Conservation (phyloP, 2,888 invertebrate species). For the Baccha elongata region DNA sequence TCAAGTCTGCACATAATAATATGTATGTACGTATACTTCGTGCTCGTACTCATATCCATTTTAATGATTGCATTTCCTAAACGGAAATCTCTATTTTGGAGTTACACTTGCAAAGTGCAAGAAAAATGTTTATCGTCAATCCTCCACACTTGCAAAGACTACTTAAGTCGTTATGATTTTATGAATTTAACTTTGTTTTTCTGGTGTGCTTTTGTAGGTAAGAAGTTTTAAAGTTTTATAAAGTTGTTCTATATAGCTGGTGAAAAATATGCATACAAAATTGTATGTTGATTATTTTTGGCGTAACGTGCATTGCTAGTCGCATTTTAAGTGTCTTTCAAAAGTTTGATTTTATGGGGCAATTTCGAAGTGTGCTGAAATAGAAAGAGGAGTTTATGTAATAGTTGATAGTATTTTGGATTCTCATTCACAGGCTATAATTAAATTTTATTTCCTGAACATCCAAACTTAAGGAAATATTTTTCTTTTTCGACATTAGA, state of each 20-base stretch:
- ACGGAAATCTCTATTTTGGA: slow-evolving; percentile 66
- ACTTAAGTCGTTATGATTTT: slow-evolving; percentile 54
- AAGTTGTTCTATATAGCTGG: neutral
- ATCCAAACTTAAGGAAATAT: too few relatives aligned
- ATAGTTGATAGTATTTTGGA: too few relatives aligned
- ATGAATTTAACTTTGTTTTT: slow-evolving; percentile 43
- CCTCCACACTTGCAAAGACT: neutral
- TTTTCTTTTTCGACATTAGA: too few relatives aligned
- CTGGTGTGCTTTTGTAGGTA: neutral
- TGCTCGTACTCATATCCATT: slow-evolving; percentile 4
- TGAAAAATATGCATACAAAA: neutral
- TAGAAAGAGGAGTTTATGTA: too few relatives aligned
- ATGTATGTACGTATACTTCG: too few relatives aligned
- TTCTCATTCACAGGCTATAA: too few relatives aligned
- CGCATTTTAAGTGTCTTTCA: too few relatives aligned
- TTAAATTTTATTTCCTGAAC: too few relatives aligned
- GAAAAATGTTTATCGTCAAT: slow-evolving; percentile 52
- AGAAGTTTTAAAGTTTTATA: neutral
- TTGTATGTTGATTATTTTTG: too few relatives aligned
- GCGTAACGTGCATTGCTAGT: too few relatives aligned
- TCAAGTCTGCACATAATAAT: slow-evolving; percentile 48
- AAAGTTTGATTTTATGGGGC: too few relatives aligned
- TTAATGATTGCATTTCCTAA: slow-evolving; percentile 52
- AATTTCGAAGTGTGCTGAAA: too few relatives aligned
- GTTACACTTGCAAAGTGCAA: slow-evolving; percentile 27